Base-by-base conservation (phyloP, 2,113 vertebrate genomes). In the Sinocyclocheilus anshuiensis region DNA sequence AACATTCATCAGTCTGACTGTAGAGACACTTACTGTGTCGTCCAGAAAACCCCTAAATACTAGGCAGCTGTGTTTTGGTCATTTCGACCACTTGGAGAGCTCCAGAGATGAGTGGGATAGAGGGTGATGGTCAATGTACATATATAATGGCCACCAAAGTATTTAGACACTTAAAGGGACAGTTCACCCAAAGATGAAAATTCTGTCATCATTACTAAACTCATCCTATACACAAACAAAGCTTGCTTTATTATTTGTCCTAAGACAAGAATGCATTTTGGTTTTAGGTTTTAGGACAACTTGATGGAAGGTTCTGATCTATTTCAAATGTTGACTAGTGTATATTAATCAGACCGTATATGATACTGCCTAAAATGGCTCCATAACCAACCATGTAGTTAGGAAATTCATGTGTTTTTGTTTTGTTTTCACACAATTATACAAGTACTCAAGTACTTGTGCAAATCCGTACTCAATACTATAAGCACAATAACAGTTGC, bases 1-100 rank as follows among this genome's bases (percentile, higher is more conserved):
- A 81, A 77, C 85, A 77, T 82, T 87, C 72, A 53, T 57, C 65
- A 55, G 67, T 26, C 33, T 86, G 71, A 63, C 82, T 65, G 50
- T 29, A 67, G 69, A 81, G 74, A 76, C 79, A 53, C 45, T 71
- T 33, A 13, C 15, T 55, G 11, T 57, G 63, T 48, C 29, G 13
- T 33, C 20, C 39, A 86, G 75, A 80, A 57, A 71, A 39, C 45
- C 22, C 20, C 50, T 61, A 45, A 72, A 71, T 55, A 26, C 50
- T 83, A 6, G 57, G 29, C 42, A 55, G 22, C 45, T 86, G 26
- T 18, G 18, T n/a, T 13, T 67, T 11, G 45, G 15, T 55, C 18
- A 71, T 55, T 55, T 59, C 3, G 20, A 48, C 18, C 65, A 20
- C 45, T 48, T 61, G 48, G n/a, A 1, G 39, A 71, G 12, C 53